Evolutionary conservation across 2,888 invertebrate species (phyloP).

Genomic region (Meghimatium bilineatum): DNA sequence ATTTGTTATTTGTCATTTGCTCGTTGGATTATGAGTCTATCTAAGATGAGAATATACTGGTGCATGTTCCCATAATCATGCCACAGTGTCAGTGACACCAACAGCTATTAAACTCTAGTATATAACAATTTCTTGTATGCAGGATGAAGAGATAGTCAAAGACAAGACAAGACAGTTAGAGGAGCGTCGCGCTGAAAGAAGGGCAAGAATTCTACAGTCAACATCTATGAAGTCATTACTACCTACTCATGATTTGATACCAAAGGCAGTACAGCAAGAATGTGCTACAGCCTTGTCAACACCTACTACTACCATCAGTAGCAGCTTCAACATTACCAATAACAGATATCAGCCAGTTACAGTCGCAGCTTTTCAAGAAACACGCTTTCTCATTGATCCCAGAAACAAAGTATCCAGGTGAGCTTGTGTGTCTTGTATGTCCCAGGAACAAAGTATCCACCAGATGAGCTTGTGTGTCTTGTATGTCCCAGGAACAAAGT

Average conservation of each 20-base stretch:
- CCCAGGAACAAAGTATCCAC: too few relatives aligned
- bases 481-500: background rate
- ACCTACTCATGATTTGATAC: background rate
- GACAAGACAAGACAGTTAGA: conserved; percentile 51
- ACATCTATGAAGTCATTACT: background rate
- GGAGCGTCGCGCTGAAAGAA: conserved; percentile 53
- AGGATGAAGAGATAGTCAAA: conserved; percentile 45
- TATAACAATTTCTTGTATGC: background rate
- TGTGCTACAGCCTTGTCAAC: background rate
- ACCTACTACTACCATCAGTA: conserved; percentile 20
- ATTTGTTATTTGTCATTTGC: too few relatives aligned
- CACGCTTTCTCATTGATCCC: conserved; percentile 51
- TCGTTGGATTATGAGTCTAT: too few relatives aligned
- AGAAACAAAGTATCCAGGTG: conserved; percentile 30
- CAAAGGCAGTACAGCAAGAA: conserved; percentile 20
- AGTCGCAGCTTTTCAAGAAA: background rate
- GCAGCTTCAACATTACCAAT: conserved; percentile 38
- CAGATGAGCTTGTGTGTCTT: background rate
- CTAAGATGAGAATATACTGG: too few relatives aligned
- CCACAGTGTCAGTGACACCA: too few relatives aligned
- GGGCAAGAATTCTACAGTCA: conserved; percentile 44
- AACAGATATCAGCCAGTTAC: conserved; percentile 3
- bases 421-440: background rate
- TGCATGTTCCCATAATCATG: too few relatives aligned
- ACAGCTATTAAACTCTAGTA: background rate